These are phyloP conservation scores for Cryptomyrus ogoouensis DNA, from an alignment of 2,113 vertebrate genomes.

Conservation along the genomic window DNA sequence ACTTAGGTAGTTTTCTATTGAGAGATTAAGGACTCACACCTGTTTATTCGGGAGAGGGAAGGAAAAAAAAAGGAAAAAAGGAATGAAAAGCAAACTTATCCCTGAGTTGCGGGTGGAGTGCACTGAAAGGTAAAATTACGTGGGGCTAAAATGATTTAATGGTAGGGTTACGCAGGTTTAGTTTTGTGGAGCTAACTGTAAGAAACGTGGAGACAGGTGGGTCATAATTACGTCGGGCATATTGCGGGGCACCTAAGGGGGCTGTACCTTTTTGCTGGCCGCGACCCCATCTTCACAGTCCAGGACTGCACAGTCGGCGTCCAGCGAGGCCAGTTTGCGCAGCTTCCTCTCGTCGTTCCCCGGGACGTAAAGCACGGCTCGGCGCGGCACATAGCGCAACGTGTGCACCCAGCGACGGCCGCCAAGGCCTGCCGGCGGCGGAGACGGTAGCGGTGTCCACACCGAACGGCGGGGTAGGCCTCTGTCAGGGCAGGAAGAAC, in stretches of 20 bases:
- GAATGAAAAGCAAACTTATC: neutral
- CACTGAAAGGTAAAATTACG: neutral
- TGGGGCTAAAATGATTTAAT: neutral
- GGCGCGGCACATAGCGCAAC: constrained; percentile 72
- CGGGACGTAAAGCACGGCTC: constrained; percentile 90
- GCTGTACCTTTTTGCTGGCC: constrained; percentile 82
- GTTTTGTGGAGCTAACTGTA: too few species aligned
- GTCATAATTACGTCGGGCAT: neutral
- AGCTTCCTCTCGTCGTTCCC: constrained; percentile 90
- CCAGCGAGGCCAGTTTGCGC: constrained; percentile 76
- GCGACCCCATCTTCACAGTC: constrained; percentile 97
- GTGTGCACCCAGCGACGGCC: constrained; percentile 47
- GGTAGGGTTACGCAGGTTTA: neutral
- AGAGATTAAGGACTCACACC: constrained; percentile 47
- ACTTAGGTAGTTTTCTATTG: constrained; percentile 59
- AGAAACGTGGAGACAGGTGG: neutral
- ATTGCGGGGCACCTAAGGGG: neutral
- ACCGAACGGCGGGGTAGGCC: constrained; percentile 39
- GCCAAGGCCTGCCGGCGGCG: constrained; percentile 18
- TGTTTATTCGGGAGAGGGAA: neutral
- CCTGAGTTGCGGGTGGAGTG: neutral
- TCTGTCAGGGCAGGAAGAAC: neutral
- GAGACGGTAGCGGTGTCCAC: constrained; percentile 23
- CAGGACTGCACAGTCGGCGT: constrained; percentile 85
- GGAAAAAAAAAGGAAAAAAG: neutral